A percentile compares a stretch with the other conserved stretches of the same genome.
Conservation (phyloP, 2,113 vertebrate genomes). For the Phyllostomus hastatus region DNA sequence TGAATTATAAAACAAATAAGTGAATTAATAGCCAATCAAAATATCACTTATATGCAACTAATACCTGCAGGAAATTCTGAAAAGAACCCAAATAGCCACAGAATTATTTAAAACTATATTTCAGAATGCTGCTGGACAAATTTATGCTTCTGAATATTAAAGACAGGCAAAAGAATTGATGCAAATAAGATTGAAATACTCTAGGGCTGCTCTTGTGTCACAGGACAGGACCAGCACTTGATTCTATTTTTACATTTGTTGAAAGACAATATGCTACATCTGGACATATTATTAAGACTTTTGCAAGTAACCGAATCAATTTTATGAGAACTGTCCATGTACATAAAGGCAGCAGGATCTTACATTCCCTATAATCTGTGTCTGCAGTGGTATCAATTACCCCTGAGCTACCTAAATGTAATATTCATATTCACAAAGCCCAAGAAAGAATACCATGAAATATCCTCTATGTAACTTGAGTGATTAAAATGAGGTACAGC, state of each 20-base stretch:
- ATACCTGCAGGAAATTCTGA: neutral
- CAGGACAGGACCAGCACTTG: neutral
- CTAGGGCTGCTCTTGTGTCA: neutral
- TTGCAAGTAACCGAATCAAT: neutral
- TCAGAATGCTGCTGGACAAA: neutral
- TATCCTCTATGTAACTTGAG: slow-evolving; percentile 14
- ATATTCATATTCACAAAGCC: slow-evolving; percentile 55
- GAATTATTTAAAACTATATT: neutral
- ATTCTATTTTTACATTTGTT: neutral
- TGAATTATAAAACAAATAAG: neutral
- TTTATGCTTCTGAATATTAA: neutral
- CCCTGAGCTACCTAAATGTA: slow-evolving; percentile 1
- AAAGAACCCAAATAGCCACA: neutral
- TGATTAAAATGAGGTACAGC: slow-evolving; percentile 34
- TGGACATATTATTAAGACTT: slow-evolving; percentile 11
- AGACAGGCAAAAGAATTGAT: neutral
- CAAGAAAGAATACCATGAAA: slow-evolving; percentile 14
- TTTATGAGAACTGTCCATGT: neutral
- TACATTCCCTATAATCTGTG: neutral
- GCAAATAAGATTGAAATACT: neutral
- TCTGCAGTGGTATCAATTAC: neutral
- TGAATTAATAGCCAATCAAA: neutral
- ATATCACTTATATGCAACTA: neutral
- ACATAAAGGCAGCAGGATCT: neutral
- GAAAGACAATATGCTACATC: neutral